Base-by-base conservation (phyloP, 2,113 vertebrate species). In the Empidonax alnorum region DNA sequence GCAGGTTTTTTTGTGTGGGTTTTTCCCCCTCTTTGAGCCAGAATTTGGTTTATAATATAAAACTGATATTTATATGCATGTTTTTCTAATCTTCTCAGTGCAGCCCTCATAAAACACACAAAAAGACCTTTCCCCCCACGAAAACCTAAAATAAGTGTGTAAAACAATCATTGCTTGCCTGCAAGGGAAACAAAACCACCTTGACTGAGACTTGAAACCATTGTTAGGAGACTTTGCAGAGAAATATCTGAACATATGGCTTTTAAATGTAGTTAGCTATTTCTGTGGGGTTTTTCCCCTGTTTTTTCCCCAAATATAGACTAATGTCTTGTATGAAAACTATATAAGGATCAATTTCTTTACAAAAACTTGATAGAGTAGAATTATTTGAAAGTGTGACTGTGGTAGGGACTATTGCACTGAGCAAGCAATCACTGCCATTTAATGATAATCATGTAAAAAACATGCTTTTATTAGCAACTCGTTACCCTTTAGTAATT, bases 401-500 rank as follows among this genome's bases (percentile, higher is more conserved):
- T 62, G 27, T 56, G 68, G 53, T 46, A 94, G 56, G 41, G 91
- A 76, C 71, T 92, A 9, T 72, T 79, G 67, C 46, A 33, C 15
- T 62, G 55, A 92, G 65, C 9, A 72, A 91, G 35, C 72, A 88
- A 30, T 62, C 24, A 8, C 62, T 95, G 71, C 49, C 55, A 31
- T 94, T 96, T 90, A 27, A 58, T 84, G 75, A 79, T 82, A 76
- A 87, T 79, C 27, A 33, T 58, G 49, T 66, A 77, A 93, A 91
- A 93, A 96, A 68, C 44, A 49, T 76, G 67, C 93, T 95, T 95
- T 82, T 91, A 77, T 95, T 89, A 95, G 78, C 55, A 86, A 84
- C 76, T 96, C 82, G 52, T 94, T 95, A 87, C 58, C 83, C 90
- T 80, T 97, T 93, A 73, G 75, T 85, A 94, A 93, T 94, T 93